These are phyloP conservation scores for Chaitophorus viminalis DNA, from an alignment of 2,888 invertebrate species.

Conservation along the genomic window DNA sequence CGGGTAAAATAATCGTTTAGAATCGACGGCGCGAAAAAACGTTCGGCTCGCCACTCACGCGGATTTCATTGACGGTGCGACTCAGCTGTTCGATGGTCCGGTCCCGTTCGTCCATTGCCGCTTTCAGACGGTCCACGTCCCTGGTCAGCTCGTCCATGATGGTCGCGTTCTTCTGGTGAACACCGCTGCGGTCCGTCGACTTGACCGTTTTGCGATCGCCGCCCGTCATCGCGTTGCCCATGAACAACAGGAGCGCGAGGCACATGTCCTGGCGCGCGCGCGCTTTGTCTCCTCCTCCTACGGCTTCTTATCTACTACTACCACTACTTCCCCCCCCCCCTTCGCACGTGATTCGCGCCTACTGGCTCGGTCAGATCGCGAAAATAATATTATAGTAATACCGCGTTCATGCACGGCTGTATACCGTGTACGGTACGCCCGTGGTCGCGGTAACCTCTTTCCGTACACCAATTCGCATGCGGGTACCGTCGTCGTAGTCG, in stretches of 20 bases:
- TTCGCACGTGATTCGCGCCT: not conserved
- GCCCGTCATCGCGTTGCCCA: conserved; percentile 63
- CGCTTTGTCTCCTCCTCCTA: not conserved
- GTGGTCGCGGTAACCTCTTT: too few relatives aligned
- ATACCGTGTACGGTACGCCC: too few relatives aligned
- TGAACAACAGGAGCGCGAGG: conserved; percentile 63
- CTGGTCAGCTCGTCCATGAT: conserved; percentile 30
- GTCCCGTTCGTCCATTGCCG: conserved; percentile 43
- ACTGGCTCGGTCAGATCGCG: not conserved
- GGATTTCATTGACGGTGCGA: conserved; percentile 51
- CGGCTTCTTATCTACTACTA: too few relatives aligned
- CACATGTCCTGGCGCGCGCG: conserved; percentile 9
- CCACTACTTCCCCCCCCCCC: too few relatives aligned
- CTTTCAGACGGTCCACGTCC: conserved; percentile 47
- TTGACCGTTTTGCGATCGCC: conserved; percentile 30
- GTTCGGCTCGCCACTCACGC: conserved; percentile 31
- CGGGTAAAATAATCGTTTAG: too few relatives aligned
- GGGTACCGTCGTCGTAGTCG: not conserved
- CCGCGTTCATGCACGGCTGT: not conserved
- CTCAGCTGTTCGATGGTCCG: conserved; percentile 53
- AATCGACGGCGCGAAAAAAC: too few relatives aligned
- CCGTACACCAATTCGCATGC: not conserved
- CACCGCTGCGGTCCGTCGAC: conserved; percentile 19
- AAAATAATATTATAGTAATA: not conserved
- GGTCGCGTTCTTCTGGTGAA: not conserved